Percentiles rank a stretch among this genome's conserved stretches.
Evolutionary conservation across 1,140 invertebrate genomes (phyloP).

Genomic region (Drosophila ogumai): DNA sequence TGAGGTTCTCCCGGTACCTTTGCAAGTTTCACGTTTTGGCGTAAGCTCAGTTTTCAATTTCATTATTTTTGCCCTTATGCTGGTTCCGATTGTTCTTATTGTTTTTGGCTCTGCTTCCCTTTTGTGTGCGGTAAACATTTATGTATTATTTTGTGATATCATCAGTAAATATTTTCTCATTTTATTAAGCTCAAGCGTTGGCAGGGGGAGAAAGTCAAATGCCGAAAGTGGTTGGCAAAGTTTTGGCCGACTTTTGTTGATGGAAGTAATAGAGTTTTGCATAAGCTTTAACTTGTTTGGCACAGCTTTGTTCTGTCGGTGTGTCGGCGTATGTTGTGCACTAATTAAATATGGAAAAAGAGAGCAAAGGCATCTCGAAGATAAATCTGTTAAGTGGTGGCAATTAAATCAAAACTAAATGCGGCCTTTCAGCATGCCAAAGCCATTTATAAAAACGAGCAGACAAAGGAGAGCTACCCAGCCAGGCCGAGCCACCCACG

Average conservation of each 20-base stretch:
- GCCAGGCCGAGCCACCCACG: neutral
- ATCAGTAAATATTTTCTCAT: slow-evolving; percentile 65
- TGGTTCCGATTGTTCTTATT: slow-evolving; percentile 60
- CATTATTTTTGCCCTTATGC: slow-evolving; percentile 69
- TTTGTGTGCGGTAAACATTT: slow-evolving; percentile 68
- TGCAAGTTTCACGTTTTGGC: slow-evolving; percentile 35
- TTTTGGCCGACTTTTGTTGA: slow-evolving; percentile 43
- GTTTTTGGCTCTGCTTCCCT: slow-evolving; percentile 39
- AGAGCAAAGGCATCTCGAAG: slow-evolving; percentile 56
- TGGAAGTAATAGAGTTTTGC: slow-evolving; percentile 36
- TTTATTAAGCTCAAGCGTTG: slow-evolving; percentile 30
- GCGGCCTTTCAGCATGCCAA: slow-evolving; percentile 65
- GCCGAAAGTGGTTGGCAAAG: slow-evolving; percentile 58
- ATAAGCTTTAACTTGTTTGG: slow-evolving; percentile 30
- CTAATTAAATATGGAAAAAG: slow-evolving; percentile 55
- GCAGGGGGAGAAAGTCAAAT: slow-evolving; percentile 13
- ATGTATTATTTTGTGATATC: slow-evolving; percentile 62
- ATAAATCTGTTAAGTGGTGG: slow-evolving; percentile 76
- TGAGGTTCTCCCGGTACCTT: slow-evolving; percentile 50
- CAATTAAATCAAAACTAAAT: slow-evolving; percentile 81
- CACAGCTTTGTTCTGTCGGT: slow-evolving; percentile 14
- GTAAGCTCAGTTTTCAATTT: slow-evolving; percentile 75
- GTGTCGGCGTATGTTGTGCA: slow-evolving; percentile 24
- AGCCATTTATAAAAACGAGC: slow-evolving; percentile 64
- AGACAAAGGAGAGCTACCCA: slow-evolving; percentile 27